These are phyloP conservation scores for Pandemis heparana DNA, from an alignment of 2,888 invertebrate genomes.

Conservation along the genomic window DNA sequence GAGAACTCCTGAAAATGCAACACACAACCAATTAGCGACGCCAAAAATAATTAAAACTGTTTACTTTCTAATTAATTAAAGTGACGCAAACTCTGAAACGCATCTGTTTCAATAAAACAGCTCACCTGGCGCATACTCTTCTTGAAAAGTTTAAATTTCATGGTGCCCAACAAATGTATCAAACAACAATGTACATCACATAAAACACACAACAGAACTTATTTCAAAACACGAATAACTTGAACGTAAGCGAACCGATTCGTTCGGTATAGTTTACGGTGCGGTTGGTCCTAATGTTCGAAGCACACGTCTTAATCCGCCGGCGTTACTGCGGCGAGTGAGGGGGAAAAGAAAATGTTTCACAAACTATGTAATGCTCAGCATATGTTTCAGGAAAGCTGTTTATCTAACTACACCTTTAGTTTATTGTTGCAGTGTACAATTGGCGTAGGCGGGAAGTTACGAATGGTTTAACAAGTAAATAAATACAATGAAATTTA, in stretches of 20 bases:
- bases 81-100: conserved; percentile 44
- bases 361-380: conserved; percentile 10
- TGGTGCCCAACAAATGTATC: conserved; percentile 47
- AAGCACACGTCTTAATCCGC: conserved; percentile 6
- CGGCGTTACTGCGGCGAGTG: conserved; percentile 24
- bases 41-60: conserved; percentile 1
- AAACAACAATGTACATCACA: conserved; percentile 42
- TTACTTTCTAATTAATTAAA: conserved; percentile 21
- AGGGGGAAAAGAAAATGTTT: conserved; percentile 14
- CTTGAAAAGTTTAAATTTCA: conserved; percentile 82
- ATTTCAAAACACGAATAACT: conserved; percentile 50
- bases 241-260: conserved; percentile 15
- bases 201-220: conserved; percentile 50
- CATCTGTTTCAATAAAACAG: conserved; percentile 54
- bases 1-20: not conserved
- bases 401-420: conserved; percentile 38
- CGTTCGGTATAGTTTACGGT: conserved; percentile 14
- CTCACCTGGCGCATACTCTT: conserved; percentile 73
- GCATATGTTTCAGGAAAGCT: conserved; percentile 42
- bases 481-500: not conserved
- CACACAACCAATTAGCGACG: not conserved
- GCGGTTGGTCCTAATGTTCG: not conserved
- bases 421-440: conserved; percentile 30
- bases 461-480: conserved; percentile 9
- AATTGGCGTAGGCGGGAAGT: conserved; percentile 16